Percentiles rank a stretch among this genome's conserved stretches.
Conservation (phyloP, 1,140 invertebrate species). For the Drosophila kohkoa region DNA sequence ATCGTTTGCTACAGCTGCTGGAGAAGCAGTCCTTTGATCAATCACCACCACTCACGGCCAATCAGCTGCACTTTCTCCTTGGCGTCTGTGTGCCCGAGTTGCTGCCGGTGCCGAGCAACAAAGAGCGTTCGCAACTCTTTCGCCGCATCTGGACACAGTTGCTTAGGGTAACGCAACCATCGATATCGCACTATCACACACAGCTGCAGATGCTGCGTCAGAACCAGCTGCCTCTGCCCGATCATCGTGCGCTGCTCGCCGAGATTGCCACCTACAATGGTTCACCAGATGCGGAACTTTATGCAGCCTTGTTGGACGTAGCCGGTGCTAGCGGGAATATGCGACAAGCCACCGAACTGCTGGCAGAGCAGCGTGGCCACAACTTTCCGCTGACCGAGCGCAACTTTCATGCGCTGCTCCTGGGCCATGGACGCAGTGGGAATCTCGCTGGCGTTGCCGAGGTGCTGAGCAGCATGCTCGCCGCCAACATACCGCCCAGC, state of each 20-base stretch:
- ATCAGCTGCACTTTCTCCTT: conserved; percentile 67
- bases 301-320: conserved; percentile 80
- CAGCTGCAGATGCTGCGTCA: conserved; percentile 62
- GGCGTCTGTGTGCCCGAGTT: conserved; percentile 68
- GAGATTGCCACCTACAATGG: conserved; percentile 63
- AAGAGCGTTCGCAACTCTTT: conserved; percentile 56
- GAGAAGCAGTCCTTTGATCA: neutral
- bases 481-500: conserved; percentile 69
- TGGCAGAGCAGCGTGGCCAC: conserved; percentile 86
- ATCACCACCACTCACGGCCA: conserved; percentile 19
- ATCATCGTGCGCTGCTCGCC: conserved; percentile 63
- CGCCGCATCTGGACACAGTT: conserved; percentile 65
- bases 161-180: conserved; percentile 50
- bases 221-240: conserved; percentile 56
- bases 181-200: conserved; percentile 57
- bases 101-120: conserved; percentile 55
- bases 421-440: conserved; percentile 85
- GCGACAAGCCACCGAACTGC: conserved; percentile 84
- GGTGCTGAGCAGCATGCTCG: conserved; percentile 84
- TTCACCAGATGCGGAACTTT: conserved; percentile 42
- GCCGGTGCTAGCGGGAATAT: conserved; percentile 86
- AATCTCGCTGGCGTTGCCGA: conserved; percentile 74
- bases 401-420: conserved; percentile 86
- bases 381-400: conserved; percentile 85
- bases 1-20: conserved; percentile 51